Conservation (phyloP, 2,797 vertebrate genomes). For the Echiichthys vipera region DNA sequence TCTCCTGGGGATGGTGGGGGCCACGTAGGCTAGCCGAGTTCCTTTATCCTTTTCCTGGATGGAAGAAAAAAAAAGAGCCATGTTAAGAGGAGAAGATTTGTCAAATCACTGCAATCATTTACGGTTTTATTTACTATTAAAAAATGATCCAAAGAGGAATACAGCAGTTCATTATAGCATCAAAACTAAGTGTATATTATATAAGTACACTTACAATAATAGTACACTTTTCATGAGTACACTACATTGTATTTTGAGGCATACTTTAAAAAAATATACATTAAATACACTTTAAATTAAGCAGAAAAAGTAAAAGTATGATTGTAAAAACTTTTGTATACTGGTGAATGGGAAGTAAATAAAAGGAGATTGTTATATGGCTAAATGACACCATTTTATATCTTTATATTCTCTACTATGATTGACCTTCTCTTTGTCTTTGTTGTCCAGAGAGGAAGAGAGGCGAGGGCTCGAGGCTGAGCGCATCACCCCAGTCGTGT, state of each 20-base stretch:
- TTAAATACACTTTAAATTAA: no score
- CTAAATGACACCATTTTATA: neutral
- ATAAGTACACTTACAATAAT: no score
- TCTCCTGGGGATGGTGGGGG: constrained; percentile 95
- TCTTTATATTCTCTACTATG: neutral
- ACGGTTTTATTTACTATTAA: neutral
- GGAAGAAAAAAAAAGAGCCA: neutral
- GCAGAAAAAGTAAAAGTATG: no score
- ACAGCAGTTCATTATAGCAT: no score
- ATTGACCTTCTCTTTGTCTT: constrained; percentile 88
- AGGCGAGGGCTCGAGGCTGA: constrained; percentile 98
- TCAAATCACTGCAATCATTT: neutral
- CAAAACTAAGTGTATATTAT: no score
- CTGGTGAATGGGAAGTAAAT: neutral
- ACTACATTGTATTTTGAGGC: no score
- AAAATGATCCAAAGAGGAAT: no score
- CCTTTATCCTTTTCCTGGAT: constrained; percentile 95
- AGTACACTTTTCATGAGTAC: no score
- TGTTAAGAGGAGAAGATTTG: neutral
- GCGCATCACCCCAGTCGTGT: constrained; percentile 94
- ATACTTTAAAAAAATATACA: no score
- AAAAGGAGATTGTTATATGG: neutral
- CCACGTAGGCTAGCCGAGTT: constrained; percentile 93
- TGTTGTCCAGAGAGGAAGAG: constrained; percentile 96
- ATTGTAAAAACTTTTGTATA: no score